Evolutionary conservation across 2,113 vertebrate genomes (phyloP), one percentile per base, ranked within the genome.

Genomic region (Seriola quinqueradiata): DNA sequence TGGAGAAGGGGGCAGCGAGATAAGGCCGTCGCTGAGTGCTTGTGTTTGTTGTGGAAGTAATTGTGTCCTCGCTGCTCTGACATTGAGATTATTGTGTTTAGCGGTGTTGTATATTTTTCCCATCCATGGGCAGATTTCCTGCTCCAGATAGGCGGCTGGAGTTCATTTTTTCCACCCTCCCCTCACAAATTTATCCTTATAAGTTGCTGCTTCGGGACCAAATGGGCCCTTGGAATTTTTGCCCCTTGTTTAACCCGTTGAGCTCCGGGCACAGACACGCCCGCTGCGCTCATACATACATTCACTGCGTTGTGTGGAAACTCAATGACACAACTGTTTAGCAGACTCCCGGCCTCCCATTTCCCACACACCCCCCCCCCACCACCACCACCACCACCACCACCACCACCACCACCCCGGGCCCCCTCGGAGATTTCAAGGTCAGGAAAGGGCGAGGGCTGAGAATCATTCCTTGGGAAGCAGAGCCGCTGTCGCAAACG

Each of bases 351-450:
- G 86, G 89, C 89, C 89, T 90, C 89, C 82, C 74, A 34, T 91
- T 94, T 94, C 93, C 94, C 93, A 94, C 92, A 94, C 93, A 86
- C 89, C 82, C 85, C 79, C 13, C 5, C 60, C 9, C 32, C 46
- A 19, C 46, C 5, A 5, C 46, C 44, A 14, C 46, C 60, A 7
- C 44, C 25, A 4, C 94, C 93, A 93, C 91, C 93, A 92, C 87
- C 87, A 81, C 84, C 79, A 11, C 38, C 60, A 9, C 32, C 28
- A 10, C 48, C 13, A 13, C 28, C 44, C 40, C 40, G 3, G 44
- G 82, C 87, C 89, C 90, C 94, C 85, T 90, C 48, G 19, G 93
- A 94, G 93, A 92, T 85, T 92, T 90, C 87, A 92, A 94, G 92
- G 94, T 94, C 95, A 85, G 80, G 82, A 84, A 93, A 92, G 92